Conservation (phyloP, 2,888 invertebrate species). For the Drosophila dives region DNA sequence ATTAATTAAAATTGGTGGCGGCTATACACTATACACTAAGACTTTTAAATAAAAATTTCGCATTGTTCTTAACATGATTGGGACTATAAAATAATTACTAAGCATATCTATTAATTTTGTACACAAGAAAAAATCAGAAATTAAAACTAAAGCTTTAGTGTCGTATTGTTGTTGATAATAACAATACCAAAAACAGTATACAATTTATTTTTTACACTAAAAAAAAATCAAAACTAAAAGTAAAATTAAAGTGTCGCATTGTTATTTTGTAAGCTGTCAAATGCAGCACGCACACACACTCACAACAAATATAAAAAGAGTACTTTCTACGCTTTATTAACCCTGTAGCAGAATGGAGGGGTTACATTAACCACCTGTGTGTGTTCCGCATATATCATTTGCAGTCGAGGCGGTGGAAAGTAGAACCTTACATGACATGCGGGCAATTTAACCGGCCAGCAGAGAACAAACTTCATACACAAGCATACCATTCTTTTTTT, state of each 20-base stretch:
- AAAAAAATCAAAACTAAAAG: not conserved
- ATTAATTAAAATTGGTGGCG: not conserved
- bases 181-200: too few species aligned
- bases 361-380: constrained; percentile 45
- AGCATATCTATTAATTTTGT: too few species aligned
- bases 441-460: constrained; percentile 63
- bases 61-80: too few species aligned
- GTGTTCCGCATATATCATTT: constrained; percentile 53
- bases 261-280: constrained; percentile 7
- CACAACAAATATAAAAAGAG: not conserved
- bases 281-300: not conserved
- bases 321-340: constrained; percentile 29
- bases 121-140: too few species aligned
- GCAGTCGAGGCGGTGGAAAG: constrained; percentile 9
- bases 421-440: constrained; percentile 49
- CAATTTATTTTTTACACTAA: not conserved
- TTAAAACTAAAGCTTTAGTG: not conserved
- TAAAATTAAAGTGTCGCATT: not conserved
- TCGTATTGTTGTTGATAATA: not conserved
- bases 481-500: constrained; percentile 36
- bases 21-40: not conserved
- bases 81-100: too few species aligned
- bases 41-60: not conserved
- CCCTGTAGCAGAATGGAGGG: constrained; percentile 23
- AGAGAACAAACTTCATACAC: constrained; percentile 50